These are phyloP conservation scores for Leucoptera coffeella DNA, from an alignment of 2,888 invertebrate species.

Conservation along the genomic window DNA sequence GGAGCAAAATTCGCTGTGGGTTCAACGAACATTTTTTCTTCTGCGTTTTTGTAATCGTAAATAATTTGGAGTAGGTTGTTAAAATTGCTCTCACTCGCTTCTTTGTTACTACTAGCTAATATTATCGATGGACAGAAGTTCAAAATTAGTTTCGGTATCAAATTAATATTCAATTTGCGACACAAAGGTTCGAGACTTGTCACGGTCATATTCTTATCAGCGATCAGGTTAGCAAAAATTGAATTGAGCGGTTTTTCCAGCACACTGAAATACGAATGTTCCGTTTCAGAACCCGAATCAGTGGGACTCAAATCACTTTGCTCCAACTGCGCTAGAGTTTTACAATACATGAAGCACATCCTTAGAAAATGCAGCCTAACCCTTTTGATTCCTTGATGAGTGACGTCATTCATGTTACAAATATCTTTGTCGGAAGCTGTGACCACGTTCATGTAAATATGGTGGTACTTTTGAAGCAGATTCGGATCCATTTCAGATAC, in stretches of 20 bases:
- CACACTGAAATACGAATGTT: slow-evolving; percentile 49
- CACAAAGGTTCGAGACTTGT: slow-evolving; percentile 64
- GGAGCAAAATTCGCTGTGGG: slow-evolving; percentile 35
- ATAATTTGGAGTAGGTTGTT: slow-evolving; percentile 31
- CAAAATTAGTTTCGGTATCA: slow-evolving; percentile 65
- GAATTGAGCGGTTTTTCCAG: slow-evolving; percentile 49
- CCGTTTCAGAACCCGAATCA: slow-evolving; percentile 15
- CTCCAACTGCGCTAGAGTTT: slow-evolving; percentile 47
- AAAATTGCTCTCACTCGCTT: slow-evolving; percentile 27
- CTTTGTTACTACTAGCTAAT: slow-evolving; percentile 25
- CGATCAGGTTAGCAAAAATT: slow-evolving; percentile 62
- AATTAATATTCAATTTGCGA: slow-evolving; percentile 63
- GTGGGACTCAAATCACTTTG: slow-evolving; percentile 20
- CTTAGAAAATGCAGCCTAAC: slow-evolving; percentile 38
- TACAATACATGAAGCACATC: slow-evolving; percentile 53
- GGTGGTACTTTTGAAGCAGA: slow-evolving; percentile 34
- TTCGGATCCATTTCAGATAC: slow-evolving; percentile 17
- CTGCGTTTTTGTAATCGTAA: slow-evolving; percentile 33
- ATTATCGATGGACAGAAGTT: slow-evolving; percentile 66
- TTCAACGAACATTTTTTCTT: slow-evolving; percentile 43
- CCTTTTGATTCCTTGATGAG: slow-evolving; percentile 25
- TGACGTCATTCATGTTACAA: slow-evolving; percentile 31
- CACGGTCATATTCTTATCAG: slow-evolving; percentile 60
- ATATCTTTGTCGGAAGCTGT: slow-evolving; percentile 41
- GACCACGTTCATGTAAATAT: slow-evolving; percentile 43